Evolutionary conservation across 2,113 vertebrate genomes (phyloP).

Genomic region (Labrus mixtus): DNA sequence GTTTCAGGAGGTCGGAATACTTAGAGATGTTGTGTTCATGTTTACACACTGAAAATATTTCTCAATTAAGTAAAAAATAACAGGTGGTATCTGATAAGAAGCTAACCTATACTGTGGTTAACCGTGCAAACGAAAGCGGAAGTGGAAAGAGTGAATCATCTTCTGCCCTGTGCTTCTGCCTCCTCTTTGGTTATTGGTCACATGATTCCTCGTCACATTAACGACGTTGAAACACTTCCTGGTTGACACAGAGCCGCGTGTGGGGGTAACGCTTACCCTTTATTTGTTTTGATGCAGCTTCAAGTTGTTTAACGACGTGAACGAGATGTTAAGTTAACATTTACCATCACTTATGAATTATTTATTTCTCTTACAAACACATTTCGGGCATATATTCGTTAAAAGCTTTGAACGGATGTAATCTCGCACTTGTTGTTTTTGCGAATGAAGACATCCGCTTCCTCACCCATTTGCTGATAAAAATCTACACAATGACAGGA

Average conservation of each 20-base stretch:
- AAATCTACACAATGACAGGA: conserved; percentile 11
- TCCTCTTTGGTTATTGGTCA: conserved; percentile 38
- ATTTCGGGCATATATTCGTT: too few species aligned
- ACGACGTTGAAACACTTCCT: conserved; percentile 43
- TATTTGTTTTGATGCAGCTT: background rate
- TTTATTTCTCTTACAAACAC: background rate
- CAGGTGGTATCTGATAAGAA: too few species aligned
- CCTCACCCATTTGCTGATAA: too few species aligned
- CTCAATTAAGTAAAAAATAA: too few species aligned
- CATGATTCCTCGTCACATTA: background rate
- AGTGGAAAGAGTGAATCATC: fast-evolving
- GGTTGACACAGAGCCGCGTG: background rate
- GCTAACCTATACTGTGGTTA: too few species aligned
- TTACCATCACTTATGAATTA: background rate
- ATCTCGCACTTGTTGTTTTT: too few species aligned
- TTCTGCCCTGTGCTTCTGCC: fast-evolving
- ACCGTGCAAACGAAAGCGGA: conserved; percentile 27
- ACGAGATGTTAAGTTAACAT: fast-evolving
- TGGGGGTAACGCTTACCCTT: fast-evolving
- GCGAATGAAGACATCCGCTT: background rate
- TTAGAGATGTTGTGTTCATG: too few species aligned
- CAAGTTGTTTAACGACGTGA: background rate
- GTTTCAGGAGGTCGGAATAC: too few species aligned
- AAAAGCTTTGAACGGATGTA: too few species aligned
- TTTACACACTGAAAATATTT: too few species aligned